phyloP scores from a whole-genome alignment of 1,140 invertebrate genomes.

The Gyrodactylus salaris region DNA sequence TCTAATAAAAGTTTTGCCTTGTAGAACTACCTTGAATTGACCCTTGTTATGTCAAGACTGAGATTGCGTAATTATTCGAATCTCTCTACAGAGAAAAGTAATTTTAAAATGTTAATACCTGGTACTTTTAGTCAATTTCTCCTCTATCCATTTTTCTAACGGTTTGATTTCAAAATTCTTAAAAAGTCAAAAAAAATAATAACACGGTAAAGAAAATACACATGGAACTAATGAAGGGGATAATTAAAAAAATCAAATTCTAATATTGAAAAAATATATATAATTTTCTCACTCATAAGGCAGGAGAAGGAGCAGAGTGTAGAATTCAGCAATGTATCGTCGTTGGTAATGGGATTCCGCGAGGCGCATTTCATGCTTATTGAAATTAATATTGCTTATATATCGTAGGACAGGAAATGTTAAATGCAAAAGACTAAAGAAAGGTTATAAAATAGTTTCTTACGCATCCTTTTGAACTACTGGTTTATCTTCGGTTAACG shows the following conservation, averaged over 20 bases:
- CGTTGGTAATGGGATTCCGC: constrained; percentile 30
- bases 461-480: constrained; percentile 50
- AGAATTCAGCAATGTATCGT: constrained; percentile 35
- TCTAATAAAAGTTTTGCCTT: too few relatives aligned
- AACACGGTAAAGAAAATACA: too few relatives aligned
- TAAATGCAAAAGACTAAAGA: constrained; percentile 30
- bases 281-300: constrained; percentile 34
- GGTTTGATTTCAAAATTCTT: too few relatives aligned
- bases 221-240: too few relatives aligned
- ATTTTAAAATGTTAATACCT: too few relatives aligned
- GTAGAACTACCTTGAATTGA: too few relatives aligned
- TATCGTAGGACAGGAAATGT: constrained; percentile 41
- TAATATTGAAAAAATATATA: not conserved
- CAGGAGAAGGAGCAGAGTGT: constrained; percentile 43
- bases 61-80: not conserved
- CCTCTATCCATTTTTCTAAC: too few relatives aligned
- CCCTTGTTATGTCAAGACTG: too few relatives aligned
- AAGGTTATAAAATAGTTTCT: constrained; percentile 8
- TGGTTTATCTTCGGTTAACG: constrained; percentile 37
- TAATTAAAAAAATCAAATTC: not conserved
- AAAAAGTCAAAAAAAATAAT: too few relatives aligned
- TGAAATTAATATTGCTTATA: constrained; percentile 17
- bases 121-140: too few relatives aligned
- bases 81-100: not conserved
- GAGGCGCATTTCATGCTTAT: constrained; percentile 28